These are phyloP conservation scores for Channa argus DNA, from an alignment of 2,113 vertebrate genomes.

Conservation along the genomic window DNA sequence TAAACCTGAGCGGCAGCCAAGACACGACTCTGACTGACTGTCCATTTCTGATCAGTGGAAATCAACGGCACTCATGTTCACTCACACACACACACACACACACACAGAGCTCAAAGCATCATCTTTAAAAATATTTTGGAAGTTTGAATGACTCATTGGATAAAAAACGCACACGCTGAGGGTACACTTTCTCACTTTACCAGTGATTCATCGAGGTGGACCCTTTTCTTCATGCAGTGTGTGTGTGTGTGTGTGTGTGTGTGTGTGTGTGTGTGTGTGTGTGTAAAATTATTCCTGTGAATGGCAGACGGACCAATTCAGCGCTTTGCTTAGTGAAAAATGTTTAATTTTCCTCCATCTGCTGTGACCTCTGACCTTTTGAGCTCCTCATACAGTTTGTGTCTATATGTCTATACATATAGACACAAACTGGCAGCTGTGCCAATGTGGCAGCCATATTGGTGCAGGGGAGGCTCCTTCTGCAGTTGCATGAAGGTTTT, in stretches of 20 bases:
- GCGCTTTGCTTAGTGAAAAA: not conserved
- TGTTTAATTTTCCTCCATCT: not conserved
- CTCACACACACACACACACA: constrained; percentile 21
- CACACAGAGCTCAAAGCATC: constrained; percentile 12
- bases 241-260: constrained; percentile 14
- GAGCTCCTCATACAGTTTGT: not conserved
- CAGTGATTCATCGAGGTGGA: constrained; percentile 39
- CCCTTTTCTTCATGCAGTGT: constrained; percentile 21
- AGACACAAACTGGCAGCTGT: too few relatives aligned
- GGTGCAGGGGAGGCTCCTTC: too few relatives aligned
- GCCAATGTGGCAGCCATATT: too few relatives aligned
- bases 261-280: constrained; percentile 18
- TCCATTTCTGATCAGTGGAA: constrained; percentile 49
- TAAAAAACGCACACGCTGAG: constrained; percentile 3
- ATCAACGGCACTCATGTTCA: not conserved
- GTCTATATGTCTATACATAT: too few relatives aligned
- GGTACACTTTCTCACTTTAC: constrained; percentile 23
- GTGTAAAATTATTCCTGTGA: constrained; percentile 13
- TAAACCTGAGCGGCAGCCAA: constrained; percentile 53
- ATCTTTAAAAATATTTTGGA: constrained; percentile 31
- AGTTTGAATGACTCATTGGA: constrained; percentile 32
- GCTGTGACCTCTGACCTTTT: constrained; percentile 12
- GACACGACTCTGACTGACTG: constrained; percentile 59
- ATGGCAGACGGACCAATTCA: constrained; percentile 9
- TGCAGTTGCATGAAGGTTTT: too few relatives aligned